Conservation (phyloP, 2,797 vertebrate species). For the Crossoptilon crossoptilon region DNA sequence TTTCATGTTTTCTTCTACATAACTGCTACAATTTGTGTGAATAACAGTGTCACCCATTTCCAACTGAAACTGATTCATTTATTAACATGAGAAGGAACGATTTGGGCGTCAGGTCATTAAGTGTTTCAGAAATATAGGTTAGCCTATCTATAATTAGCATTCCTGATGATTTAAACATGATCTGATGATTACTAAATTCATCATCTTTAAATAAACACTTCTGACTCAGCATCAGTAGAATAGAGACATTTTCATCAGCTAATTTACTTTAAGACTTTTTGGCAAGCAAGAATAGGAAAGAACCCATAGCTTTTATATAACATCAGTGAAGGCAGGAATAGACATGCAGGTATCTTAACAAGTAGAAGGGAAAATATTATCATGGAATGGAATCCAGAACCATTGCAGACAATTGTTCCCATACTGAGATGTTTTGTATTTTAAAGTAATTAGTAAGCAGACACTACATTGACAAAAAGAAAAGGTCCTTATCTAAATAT, state of each 20-base stretch:
- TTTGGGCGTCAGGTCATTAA: constrained; percentile 23
- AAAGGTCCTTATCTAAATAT: constrained; percentile 14
- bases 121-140: constrained; percentile 58
- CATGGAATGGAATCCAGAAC: constrained; percentile 31
- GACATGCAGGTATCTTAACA: constrained; percentile 43
- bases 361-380: constrained; percentile 50
- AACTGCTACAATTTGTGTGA: not conserved
- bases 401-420: constrained; percentile 37
- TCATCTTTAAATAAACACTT: constrained; percentile 69
- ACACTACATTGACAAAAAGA: constrained; percentile 1
- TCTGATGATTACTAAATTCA: constrained; percentile 64
- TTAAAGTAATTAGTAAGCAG: constrained; percentile 51
- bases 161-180: constrained; percentile 50
- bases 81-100: constrained; percentile 17
- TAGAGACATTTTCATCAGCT: constrained; percentile 61
- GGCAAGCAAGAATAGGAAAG: constrained; percentile 48
- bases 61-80: constrained; percentile 19
- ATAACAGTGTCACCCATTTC: not conserved
- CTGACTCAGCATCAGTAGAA: constrained; percentile 66
- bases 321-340: constrained; percentile 53
- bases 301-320: constrained; percentile 1
- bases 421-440: not conserved
- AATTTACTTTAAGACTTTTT: constrained; percentile 56
- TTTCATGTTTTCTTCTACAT: not conserved
- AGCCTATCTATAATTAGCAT: constrained; percentile 56